A percentile compares a stretch with the other conserved stretches of the same genome.
Evolutionary conservation across 2,888 invertebrate species (phyloP).

Genomic region (Scaptomyza parva): DNA sequence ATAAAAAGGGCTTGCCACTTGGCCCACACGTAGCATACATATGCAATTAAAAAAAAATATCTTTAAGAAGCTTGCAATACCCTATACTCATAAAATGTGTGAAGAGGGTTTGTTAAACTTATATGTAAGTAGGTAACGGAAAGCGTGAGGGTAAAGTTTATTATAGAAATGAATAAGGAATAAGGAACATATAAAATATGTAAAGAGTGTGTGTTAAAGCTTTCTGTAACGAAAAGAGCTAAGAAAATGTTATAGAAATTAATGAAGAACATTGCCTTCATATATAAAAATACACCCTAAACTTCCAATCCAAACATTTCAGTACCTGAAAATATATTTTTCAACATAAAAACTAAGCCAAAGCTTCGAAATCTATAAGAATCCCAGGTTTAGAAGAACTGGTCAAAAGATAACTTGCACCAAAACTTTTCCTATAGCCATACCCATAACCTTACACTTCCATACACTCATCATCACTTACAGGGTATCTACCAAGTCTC

Average conservation of each 20-base stretch:
- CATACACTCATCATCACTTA: background rate
- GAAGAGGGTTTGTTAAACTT: background rate
- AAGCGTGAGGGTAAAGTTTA: background rate
- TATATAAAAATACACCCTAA: too few relatives aligned
- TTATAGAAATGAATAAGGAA: background rate
- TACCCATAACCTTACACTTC: too few relatives aligned
- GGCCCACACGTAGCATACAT: conserved; percentile 30
- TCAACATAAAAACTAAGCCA: too few relatives aligned
- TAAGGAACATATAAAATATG: background rate
- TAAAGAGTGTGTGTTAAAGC: background rate
- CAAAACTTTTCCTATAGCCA: background rate
- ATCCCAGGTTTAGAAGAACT: too few relatives aligned
- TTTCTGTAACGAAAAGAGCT: fast-evolving
- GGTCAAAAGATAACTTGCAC: too few relatives aligned
- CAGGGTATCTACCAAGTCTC: conserved; percentile 1
- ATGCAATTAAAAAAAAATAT: conserved; percentile 27
- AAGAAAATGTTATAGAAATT: background rate
- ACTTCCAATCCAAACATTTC: background rate
- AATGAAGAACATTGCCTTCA: too few relatives aligned
- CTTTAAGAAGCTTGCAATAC: conserved; percentile 13
- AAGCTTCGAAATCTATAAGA: too few relatives aligned
- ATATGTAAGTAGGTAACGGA: background rate
- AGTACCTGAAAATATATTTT: background rate
- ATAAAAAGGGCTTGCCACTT: conserved; percentile 41
- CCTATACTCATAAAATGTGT: background rate